Base-by-base conservation (phyloP, 2,797 vertebrate species). In the Acanthornis magna region DNA sequence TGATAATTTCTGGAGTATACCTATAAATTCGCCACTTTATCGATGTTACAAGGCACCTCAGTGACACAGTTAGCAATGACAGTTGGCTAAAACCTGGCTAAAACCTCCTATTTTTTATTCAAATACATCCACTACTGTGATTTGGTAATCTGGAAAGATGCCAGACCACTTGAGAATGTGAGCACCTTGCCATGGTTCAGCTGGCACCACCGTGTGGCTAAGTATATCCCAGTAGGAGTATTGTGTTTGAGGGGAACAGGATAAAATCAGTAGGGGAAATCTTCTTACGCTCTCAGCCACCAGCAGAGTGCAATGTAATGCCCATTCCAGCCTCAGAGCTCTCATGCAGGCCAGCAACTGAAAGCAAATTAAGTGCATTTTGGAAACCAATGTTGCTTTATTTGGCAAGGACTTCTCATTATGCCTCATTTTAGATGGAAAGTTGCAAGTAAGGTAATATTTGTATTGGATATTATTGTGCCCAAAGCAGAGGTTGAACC, bases 281-380 rank as follows among this genome's bases (percentile, higher is more conserved):
- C 17, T 66, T 68, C n/a, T 54, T 32, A 58, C 27, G n/a, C 36
- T 70, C 19, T 70, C 62, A 88, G 67, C 30, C 71, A 65, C 30
- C 27, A 65, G 20, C 0, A 0, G 27, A 38, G 22, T 27, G 30
- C 61, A 63, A 62, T 53, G 36, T 42, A 50, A 71, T 7, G 2
- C 12, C n/a, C 68, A 42, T 42, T 27, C 23, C 43, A 90, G 58
- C 29, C 79, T 68, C 50, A 92, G 34, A 88, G 50, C 8, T 34
- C 38, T 85, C 70, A 29, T 6, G 15, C 42, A 71, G 68, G 42
- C 57, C 82, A 83, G 54, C 22, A 63, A 67, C 2, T 89, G 61
- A 71, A 95, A 95, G 82, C 16, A 72, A 95, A 90, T 88, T 74
- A 82, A 91, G 61, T 60, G 63, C 60, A 70, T 85, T 95, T 93